Percentiles rank a stretch among this genome's conserved stretches.
Conservation (phyloP, 2,113 vertebrate genomes). For the Brachypodius melanocephalos region DNA sequence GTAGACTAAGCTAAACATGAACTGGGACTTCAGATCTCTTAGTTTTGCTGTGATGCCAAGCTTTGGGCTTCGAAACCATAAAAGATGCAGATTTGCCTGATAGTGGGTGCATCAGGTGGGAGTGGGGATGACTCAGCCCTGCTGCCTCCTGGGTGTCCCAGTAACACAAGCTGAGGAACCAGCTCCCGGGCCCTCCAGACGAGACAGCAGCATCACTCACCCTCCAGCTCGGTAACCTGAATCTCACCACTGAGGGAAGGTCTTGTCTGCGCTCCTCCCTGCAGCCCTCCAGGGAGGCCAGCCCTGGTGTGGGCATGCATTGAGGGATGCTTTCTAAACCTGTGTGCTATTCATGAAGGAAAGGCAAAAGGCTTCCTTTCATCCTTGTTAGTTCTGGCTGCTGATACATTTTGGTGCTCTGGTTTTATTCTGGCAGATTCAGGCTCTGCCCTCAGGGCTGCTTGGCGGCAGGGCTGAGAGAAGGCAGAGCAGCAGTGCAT, state of each 20-base stretch:
- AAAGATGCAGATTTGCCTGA: not conserved
- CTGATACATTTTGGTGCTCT: not conserved
- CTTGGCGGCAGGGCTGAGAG: not conserved
- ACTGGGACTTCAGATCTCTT: not conserved
- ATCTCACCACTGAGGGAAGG: rapidly evolving
- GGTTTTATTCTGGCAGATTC: not conserved
- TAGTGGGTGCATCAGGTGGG: not conserved
- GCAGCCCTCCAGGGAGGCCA: not conserved
- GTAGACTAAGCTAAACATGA: not conserved
- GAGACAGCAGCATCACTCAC: not conserved
- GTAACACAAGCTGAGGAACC: not conserved
- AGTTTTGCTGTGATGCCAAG: not conserved
- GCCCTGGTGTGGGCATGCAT: not conserved
- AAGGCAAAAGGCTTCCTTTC: not conserved
- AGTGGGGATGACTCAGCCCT: not conserved
- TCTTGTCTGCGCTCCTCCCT: not conserved
- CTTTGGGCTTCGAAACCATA: not conserved
- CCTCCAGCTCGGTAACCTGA: not conserved
- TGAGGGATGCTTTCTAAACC: not conserved
- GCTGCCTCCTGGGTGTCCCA: not conserved
- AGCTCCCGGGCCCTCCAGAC: not conserved
- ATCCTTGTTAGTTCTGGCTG: not conserved
- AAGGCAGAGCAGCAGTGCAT: not conserved
- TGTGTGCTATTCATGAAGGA: rapidly evolving
- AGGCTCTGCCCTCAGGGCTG: not conserved